Evolutionary conservation across 2,888 invertebrate genomes (phyloP).

Genomic region (Phytoseiulus persimilis): DNA sequence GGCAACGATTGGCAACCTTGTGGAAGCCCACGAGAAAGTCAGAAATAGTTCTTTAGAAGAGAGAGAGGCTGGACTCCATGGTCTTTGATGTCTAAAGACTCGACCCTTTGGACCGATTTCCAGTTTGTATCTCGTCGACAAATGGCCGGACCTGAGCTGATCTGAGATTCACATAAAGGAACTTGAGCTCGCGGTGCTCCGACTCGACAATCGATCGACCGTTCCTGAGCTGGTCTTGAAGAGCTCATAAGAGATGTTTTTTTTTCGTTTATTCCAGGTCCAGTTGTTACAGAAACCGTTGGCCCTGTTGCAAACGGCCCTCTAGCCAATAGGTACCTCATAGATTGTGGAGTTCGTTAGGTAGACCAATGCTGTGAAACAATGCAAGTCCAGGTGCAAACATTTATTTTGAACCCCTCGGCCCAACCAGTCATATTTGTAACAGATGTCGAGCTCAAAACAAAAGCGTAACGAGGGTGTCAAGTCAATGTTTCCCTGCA

Average conservation of each 20-base stretch:
- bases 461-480: not conserved
- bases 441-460: not conserved
- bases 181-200: not conserved
- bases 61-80: no score
- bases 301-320: conserved; percentile 26
- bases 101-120: no score
- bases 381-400: not conserved
- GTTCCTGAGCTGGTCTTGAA: not conserved
- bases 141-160: no score
- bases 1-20: no score
- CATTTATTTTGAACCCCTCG: not conserved
- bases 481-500: not conserved
- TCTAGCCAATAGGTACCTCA: conserved; percentile 28
- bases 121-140: no score
- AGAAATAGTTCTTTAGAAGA: no score
- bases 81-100: no score
- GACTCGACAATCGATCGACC: not conserved
- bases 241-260: conserved; percentile 38
- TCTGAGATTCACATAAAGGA: not conserved
- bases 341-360: conserved; percentile 33
- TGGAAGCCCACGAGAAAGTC: no score
- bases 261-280: conserved; percentile 45
- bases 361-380: conserved; percentile 7
- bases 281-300: conserved; percentile 44
- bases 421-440: not conserved